A percentile compares a stretch with the other conserved stretches of the same genome.
Conservation (phyloP, 2,797 vertebrate species). For the Cyclura pinguis region DNA sequence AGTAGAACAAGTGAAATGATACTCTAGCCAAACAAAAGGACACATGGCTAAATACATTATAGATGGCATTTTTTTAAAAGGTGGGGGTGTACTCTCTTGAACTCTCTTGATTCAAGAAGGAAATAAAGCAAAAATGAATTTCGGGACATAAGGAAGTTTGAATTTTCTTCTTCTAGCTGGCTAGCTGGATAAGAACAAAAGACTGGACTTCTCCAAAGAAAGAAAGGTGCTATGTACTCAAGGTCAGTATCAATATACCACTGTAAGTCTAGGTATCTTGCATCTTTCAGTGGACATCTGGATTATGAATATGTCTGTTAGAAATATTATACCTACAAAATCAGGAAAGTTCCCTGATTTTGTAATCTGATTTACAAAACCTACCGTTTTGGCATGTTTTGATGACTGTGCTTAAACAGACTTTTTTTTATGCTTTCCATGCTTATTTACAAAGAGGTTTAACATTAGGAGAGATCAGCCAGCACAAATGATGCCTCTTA, state of each 20-base stretch:
- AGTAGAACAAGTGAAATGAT: slow-evolving; percentile 69
- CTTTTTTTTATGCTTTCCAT: slow-evolving; percentile 1
- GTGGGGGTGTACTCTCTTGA: too few relatives aligned
- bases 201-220: background rate
- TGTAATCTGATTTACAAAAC: rapidly evolving
- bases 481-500: background rate
- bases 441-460: background rate
- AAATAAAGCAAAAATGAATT: slow-evolving; percentile 10
- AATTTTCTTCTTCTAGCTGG: background rate
- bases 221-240: rapidly evolving
- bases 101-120: slow-evolving; percentile 38
- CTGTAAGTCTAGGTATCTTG: background rate
- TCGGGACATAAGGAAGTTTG: slow-evolving; percentile 26
- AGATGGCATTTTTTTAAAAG: background rate
- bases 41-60: slow-evolving; percentile 55
- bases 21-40: slow-evolving; percentile 47
- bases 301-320: background rate
- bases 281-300: slow-evolving; percentile 18
- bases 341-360: background rate
- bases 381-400: background rate
- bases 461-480: background rate
- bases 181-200: background rate
- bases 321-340: slow-evolving; percentile 9
- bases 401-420: background rate
- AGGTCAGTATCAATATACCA: rapidly evolving